Evolutionary conservation across 64 coral and sea anemone genomes (phyloP).

Genomic region (Pocillopora verrucosa): DNA sequence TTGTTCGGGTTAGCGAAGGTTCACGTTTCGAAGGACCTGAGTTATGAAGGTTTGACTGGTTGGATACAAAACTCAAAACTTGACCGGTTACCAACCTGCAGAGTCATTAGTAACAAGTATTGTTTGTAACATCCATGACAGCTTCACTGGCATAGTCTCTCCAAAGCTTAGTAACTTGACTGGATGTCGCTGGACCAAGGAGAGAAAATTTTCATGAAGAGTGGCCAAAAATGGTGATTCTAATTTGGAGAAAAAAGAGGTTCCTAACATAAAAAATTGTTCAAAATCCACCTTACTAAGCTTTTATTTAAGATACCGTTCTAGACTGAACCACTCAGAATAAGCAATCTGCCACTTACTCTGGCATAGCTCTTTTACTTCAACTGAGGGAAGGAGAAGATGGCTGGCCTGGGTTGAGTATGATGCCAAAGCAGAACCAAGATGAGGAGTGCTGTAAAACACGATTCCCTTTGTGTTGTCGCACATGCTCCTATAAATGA

Average conservation of each 20-base stretch:
- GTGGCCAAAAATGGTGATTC: slow-evolving; percentile 66
- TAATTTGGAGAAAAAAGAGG: not conserved
- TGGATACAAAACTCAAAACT: not conserved
- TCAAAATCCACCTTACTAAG: not conserved
- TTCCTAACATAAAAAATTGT: not conserved
- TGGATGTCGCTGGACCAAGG: slow-evolving; percentile 45
- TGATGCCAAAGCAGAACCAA: slow-evolving; percentile 70
- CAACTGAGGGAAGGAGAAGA: slow-evolving; percentile 70
- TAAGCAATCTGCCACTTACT: slow-evolving; percentile 26
- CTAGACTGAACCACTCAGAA: not conserved
- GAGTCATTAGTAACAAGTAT: slow-evolving; percentile 67
- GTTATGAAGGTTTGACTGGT: too few species aligned
- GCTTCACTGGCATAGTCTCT: slow-evolving; percentile 74
- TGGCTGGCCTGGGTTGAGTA: slow-evolving; percentile 85
- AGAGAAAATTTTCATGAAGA: slow-evolving; percentile 67
- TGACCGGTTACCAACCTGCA: slow-evolving; percentile 48
- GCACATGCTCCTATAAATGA: slow-evolving; percentile 59
- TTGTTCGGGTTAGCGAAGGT: too few species aligned
- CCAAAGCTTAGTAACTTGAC: slow-evolving; percentile 75
- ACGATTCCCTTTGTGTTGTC: slow-evolving; percentile 82
- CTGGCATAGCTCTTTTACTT: slow-evolving; percentile 88
- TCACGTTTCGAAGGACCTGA: too few species aligned
- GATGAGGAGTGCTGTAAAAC: slow-evolving; percentile 90
- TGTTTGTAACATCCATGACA: slow-evolving; percentile 80
- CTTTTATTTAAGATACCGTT: not conserved